Evolutionary conservation across 2,888 invertebrate species (phyloP).

Genomic region (Lasioglossum figueresi): DNA sequence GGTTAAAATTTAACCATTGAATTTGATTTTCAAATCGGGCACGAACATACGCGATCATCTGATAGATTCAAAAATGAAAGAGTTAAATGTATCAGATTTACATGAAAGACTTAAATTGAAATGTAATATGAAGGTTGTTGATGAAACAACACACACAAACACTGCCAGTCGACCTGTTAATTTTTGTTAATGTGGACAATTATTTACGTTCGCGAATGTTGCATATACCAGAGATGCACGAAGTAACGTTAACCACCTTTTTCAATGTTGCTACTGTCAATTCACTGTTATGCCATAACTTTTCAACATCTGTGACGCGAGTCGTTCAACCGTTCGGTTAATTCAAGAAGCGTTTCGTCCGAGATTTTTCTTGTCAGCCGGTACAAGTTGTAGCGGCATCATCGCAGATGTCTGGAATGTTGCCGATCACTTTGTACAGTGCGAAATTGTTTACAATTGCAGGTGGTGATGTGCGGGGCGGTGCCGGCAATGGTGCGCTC

Average conservation of each 20-base stretch:
- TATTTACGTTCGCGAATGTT: background rate
- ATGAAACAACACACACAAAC: too few species aligned
- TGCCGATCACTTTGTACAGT: conserved; percentile 13
- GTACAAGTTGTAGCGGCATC: background rate
- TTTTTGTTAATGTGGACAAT: background rate
- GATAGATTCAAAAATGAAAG: too few species aligned
- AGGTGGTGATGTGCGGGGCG: conserved; percentile 91
- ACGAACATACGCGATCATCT: too few species aligned
- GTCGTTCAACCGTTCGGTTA: background rate
- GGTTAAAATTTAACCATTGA: too few species aligned
- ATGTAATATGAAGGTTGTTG: too few species aligned
- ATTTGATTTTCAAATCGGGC: too few species aligned
- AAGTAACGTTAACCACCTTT: background rate
- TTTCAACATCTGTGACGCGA: background rate
- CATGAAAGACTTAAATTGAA: too few species aligned
- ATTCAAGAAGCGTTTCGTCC: background rate
- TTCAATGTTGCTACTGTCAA: background rate
- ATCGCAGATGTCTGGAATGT: background rate
- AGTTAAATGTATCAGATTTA: too few species aligned
- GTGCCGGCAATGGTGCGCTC: conserved; percentile 90
- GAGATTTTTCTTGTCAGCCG: conserved; percentile 14
- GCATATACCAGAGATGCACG: background rate
- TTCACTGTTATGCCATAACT: background rate
- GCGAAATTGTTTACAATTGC: conserved; percentile 67
- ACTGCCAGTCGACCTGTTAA: background rate